A percentile compares a stretch with the other conserved stretches of the same genome.
phyloP scores from a whole-genome alignment of 1,140 invertebrate genomes.

The Capitella teleta region DNA sequence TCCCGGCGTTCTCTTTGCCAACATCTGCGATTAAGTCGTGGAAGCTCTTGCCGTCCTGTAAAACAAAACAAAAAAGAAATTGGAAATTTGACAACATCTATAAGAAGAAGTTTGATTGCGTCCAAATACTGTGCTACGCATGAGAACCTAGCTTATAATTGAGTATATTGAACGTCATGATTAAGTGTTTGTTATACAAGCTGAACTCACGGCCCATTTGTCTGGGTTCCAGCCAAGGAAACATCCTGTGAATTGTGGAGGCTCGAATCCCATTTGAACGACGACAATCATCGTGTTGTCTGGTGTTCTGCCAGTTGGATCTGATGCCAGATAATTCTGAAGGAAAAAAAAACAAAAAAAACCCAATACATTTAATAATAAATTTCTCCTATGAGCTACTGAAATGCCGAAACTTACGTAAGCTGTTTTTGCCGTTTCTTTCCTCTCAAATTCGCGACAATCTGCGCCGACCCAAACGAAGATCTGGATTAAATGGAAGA shows the following conservation, averaged over 20 bases:
- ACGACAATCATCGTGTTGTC: slow-evolving; percentile 61
- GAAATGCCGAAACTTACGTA: slow-evolving; percentile 17
- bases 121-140: not conserved
- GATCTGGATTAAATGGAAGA: slow-evolving; percentile 36
- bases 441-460: slow-evolving; percentile 51
- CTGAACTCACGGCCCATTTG: slow-evolving; percentile 56
- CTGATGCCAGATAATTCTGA: slow-evolving; percentile 47
- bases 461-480: slow-evolving; percentile 74
- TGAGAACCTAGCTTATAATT: not conserved
- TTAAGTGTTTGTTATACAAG: no score
- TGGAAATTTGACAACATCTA: not conserved
- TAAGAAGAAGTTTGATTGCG: not conserved
- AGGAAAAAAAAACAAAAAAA: not conserved
- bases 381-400: not conserved
- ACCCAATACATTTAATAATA: not conserved
- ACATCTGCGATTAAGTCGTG: slow-evolving; percentile 17
- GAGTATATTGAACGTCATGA: no score
- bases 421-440: slow-evolving; percentile 48
- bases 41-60: slow-evolving; percentile 46
- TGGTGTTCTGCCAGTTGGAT: slow-evolving; percentile 61
- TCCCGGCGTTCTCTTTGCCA: slow-evolving; percentile 2
- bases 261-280: slow-evolving; percentile 71
- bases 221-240: slow-evolving; percentile 72
- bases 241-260: slow-evolving; percentile 75
- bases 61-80: slow-evolving; percentile 8